phyloP scores from a whole-genome alignment of 2,888 invertebrate genomes.

The Malthinus seriepunctatus region DNA sequence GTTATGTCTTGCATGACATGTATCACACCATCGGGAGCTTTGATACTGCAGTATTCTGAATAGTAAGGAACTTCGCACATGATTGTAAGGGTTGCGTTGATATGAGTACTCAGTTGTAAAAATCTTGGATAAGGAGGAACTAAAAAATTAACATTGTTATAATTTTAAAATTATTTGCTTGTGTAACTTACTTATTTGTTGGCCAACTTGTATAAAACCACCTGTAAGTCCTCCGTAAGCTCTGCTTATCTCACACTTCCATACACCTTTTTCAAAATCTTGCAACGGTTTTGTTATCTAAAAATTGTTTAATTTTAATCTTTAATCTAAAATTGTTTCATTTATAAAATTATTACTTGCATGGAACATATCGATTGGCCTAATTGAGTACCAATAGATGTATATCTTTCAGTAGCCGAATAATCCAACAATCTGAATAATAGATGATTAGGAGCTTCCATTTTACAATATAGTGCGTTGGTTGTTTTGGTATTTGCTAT shows the following conservation, averaged over 20 bases:
- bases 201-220: conserved; percentile 15
- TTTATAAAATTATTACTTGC: conserved; percentile 19
- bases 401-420: conserved; percentile 22
- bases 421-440: conserved; percentile 10
- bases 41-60: conserved; percentile 21
- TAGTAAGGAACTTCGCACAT: conserved; percentile 27
- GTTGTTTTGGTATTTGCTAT: not conserved
- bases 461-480: conserved; percentile 16
- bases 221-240: not conserved
- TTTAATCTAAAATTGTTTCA: not conserved
- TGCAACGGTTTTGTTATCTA: conserved; percentile 30
- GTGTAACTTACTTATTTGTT: conserved; percentile 5
- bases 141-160: conserved; percentile 3
- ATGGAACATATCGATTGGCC: conserved; percentile 24
- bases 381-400: conserved; percentile 25
- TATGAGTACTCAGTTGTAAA: conserved; percentile 1
- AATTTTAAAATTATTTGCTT: not conserved
- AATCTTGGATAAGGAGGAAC: conserved; percentile 12
- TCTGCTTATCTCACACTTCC: conserved; percentile 26
- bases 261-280: conserved; percentile 27
- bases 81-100: conserved; percentile 14
- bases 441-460: conserved; percentile 24
- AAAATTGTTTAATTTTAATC: not conserved
- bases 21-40: conserved; percentile 22
- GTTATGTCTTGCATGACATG: conserved; percentile 10